phyloP scores from a whole-genome alignment of 2,888 invertebrate species.

The Linyphia triangularis region DNA sequence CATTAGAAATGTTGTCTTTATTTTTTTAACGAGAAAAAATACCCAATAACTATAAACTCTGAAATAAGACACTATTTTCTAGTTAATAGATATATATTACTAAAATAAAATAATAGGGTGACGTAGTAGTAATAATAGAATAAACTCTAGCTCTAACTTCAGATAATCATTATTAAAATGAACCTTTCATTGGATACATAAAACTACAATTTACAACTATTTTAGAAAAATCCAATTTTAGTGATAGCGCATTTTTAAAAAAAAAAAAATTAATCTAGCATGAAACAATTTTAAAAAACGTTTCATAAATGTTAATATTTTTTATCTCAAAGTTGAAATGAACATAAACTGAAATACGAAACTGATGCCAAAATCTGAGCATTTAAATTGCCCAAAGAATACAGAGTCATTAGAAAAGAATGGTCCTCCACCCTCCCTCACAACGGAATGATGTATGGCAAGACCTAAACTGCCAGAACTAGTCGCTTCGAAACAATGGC shows the following conservation, averaged over 20 bases:
- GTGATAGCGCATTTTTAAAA: not conserved
- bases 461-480: conserved; percentile 51
- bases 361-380: conserved; percentile 24
- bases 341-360: conserved; percentile 9
- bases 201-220: too few species aligned
- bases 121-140: too few species aligned
- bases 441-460: conserved; percentile 52
- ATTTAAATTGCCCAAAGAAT: conserved; percentile 9
- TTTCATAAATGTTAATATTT: not conserved
- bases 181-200: too few species aligned
- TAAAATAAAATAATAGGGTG: too few species aligned
- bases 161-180: too few species aligned
- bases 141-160: too few species aligned
- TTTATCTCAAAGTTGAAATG: not conserved
- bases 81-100: too few species aligned
- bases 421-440: not conserved
- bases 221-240: too few species aligned
- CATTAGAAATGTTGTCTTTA: too few species aligned
- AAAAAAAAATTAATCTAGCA: not conserved
- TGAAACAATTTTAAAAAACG: not conserved
- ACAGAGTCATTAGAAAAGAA: conserved; percentile 45
- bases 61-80: too few species aligned
- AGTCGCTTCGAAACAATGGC: conserved; percentile 50
- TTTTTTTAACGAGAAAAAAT: too few species aligned
- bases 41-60: too few species aligned